phyloP scores from a whole-genome alignment of 1,140 invertebrate species.

The Drosophila malerkotliana region DNA sequence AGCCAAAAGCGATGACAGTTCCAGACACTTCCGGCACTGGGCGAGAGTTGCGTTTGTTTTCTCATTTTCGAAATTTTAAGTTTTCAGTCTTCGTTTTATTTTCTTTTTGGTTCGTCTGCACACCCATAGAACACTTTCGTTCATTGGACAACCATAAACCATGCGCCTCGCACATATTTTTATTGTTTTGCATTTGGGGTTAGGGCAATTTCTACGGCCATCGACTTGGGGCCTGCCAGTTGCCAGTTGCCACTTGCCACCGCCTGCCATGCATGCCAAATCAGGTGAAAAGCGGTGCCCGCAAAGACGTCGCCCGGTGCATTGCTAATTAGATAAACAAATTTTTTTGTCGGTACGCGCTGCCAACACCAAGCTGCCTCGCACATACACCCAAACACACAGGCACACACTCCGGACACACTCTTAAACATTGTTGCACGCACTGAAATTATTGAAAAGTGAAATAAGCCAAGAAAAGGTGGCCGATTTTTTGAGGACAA shows the following conservation, averaged over 20 bases:
- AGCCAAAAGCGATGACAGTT: not conserved
- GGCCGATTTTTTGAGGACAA: not conserved
- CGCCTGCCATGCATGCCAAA: conserved; percentile 64
- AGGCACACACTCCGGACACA: not conserved
- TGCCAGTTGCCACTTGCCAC: conserved; percentile 27
- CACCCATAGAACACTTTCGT: conserved; percentile 71
- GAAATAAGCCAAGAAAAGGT: conserved; percentile 53
- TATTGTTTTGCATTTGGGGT: conserved; percentile 64
- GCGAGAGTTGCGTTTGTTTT: conserved; percentile 42
- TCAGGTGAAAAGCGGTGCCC: conserved; percentile 65
- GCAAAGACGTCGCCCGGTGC: conserved; percentile 54
- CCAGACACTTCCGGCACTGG: conserved; percentile 37
- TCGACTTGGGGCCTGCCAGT: conserved; percentile 23
- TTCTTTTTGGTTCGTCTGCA: conserved; percentile 27
- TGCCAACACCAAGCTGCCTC: conserved; percentile 13
- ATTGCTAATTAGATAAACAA: conserved; percentile 81
- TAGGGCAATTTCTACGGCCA: conserved; percentile 69
- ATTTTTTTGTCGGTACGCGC: conserved; percentile 43
- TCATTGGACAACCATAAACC: conserved; percentile 30
- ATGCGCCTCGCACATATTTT: conserved; percentile 31
- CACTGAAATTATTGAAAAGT: conserved; percentile 78
- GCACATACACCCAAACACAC: conserved; percentile 4
- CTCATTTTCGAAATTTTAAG: conserved; percentile 2
- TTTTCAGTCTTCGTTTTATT: conserved; percentile 8
- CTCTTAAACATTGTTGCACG: conserved; percentile 71